A percentile compares a stretch with the other conserved stretches of the same genome.
Evolutionary conservation across 1,140 invertebrate genomes (phyloP).

Genomic region (Drosophila obscura): DNA sequence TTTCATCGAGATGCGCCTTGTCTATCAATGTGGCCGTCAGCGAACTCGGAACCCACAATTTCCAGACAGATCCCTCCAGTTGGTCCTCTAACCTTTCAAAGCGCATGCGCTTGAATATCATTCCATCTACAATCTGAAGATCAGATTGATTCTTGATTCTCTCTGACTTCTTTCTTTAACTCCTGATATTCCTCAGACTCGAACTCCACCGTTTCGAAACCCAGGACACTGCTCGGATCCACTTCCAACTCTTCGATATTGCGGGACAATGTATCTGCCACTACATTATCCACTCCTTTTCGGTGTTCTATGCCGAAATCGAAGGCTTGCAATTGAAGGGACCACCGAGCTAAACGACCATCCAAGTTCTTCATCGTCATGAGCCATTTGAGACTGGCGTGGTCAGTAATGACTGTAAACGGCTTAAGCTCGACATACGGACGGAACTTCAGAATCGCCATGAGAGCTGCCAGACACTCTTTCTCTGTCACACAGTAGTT

Average conservation of each 20-base stretch:
- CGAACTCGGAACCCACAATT: neutral
- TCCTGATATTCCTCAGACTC: too few species aligned
- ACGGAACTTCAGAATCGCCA: neutral
- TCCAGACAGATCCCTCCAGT: conserved; percentile 4
- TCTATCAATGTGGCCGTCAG: neutral
- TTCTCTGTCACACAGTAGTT: neutral
- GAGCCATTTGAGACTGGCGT: conserved; percentile 1
- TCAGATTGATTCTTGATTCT: conserved; percentile 1
- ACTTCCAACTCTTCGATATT: neutral
- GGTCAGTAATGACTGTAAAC: conserved; percentile 2
- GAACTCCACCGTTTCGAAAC: neutral
- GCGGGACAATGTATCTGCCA: conserved; percentile 2
- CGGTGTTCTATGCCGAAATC: neutral
- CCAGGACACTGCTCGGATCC: neutral
- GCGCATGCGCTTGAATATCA: too few species aligned
- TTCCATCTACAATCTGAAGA: neutral
- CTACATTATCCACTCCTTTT: conserved; percentile 7
- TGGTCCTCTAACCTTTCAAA: neutral
- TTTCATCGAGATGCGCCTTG: neutral
- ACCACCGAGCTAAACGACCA: conserved; percentile 1
- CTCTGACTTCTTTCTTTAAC: too few species aligned
- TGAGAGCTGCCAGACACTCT: neutral
- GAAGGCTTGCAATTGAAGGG: neutral
- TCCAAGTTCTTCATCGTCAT: conserved; percentile 2
- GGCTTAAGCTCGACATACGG: neutral